A percentile compares a stretch with the other conserved stretches of the same genome.
These are phyloP conservation scores for Nymphalis c-album DNA, from an alignment of 2,888 invertebrate genomes.

Conservation along the genomic window DNA sequence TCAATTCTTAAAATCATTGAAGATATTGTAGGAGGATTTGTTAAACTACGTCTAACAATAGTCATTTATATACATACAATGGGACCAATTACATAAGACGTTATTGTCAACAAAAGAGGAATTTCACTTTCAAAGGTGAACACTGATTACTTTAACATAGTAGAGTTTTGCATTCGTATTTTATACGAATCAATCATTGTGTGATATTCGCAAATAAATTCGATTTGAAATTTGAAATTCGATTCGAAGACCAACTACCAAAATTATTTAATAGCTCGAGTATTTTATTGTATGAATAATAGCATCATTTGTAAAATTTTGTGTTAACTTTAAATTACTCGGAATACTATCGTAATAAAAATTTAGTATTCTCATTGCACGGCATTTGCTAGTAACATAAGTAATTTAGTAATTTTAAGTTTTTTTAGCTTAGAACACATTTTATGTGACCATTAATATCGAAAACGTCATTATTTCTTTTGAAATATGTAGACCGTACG, in stretches of 20 bases:
- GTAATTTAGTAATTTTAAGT: no score
- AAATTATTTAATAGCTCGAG: background rate
- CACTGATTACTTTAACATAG: constrained; percentile 51
- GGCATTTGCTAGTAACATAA: no score
- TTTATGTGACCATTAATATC: no score
- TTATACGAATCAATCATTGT: constrained; percentile 28
- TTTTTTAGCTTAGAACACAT: no score
- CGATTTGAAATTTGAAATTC: no score
- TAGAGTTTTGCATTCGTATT: constrained; percentile 45
- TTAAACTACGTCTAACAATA: constrained; percentile 26
- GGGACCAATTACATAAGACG: constrained; percentile 60
- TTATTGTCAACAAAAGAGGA: constrained; percentile 62
- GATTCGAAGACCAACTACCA: background rate
- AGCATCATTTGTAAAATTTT: no score
- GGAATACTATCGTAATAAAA: no score
- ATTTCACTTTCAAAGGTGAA: constrained; percentile 62
- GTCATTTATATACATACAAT: constrained; percentile 54
- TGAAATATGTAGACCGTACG: background rate
- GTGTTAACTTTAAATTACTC: no score
- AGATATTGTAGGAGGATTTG: constrained; percentile 26
- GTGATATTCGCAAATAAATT: constrained; percentile 41
- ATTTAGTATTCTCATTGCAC: no score
- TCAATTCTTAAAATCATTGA: constrained; percentile 16
- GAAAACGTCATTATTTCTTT: background rate
- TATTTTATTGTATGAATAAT: no score